Evolutionary conservation across 2,797 vertebrate genomes (phyloP), one percentile per base, ranked within the genome.

Genomic region (Coreius guichenoti): DNA sequence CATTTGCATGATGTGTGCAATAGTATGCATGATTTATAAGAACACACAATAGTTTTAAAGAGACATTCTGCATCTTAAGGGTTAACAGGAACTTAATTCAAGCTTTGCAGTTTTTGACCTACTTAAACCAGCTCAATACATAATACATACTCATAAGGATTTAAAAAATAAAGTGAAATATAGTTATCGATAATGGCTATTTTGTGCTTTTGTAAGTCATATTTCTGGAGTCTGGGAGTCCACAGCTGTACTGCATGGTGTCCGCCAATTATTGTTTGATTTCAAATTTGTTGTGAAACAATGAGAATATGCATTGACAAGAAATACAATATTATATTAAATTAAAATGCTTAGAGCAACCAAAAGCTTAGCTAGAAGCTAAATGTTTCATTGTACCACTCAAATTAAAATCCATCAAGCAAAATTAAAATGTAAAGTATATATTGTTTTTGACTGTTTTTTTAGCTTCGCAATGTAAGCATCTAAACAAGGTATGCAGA

Each of bases 21-120:
- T 21, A 65, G 58, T 21, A 65, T 3, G 77, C 77, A 65, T 80
- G 77, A 31, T 65, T 43, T 7, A 78, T 78, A 78, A 3, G 6
- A 76, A 77, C 13, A 26, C 21, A 29, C 29, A 54, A 54, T 21
- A 23, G 9, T 19, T 49, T 33, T 51, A 33, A 75, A 31, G 14
- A 26, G 21, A 4, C 14, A 77, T 61, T 77, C 8, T 58, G 33
- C 1, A 76, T 56, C 21, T 16, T 56, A 39, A 58, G 23, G 54
- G n/a, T n/a, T 33, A 75, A 51, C 26, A 51, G 26, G 47, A 29
- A 51, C 47, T 31, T 16, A 11, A 16, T 16, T 65, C 3, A 49
- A 49, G 51, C n/a, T 1, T 17, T 68, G 17, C 8, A 5, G 8
- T 39, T 23, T 72, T 47, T 17, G 14, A 47, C 16, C 39, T 16